Percentiles rank a stretch among this genome's conserved stretches.
These are phyloP conservation scores for Serinus canaria DNA, from an alignment of 2,113 vertebrate genomes.

Conservation along the genomic window DNA sequence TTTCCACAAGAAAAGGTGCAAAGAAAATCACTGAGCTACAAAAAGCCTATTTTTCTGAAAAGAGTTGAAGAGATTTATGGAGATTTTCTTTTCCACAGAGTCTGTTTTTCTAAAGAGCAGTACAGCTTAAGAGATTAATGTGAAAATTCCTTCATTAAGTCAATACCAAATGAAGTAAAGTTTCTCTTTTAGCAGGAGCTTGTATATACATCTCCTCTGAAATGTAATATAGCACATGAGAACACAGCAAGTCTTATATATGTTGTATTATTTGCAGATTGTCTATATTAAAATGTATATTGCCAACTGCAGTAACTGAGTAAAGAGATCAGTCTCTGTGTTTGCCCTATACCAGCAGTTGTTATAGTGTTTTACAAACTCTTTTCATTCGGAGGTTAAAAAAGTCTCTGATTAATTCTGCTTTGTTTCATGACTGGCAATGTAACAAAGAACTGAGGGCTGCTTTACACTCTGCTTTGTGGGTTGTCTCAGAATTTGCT, in stretches of 20 bases:
- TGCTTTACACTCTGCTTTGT: not conserved
- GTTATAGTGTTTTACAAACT: not conserved
- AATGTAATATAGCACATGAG: not conserved
- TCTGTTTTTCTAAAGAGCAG: slow-evolving; percentile 47
- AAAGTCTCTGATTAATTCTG: not conserved
- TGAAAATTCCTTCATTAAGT: slow-evolving; percentile 62
- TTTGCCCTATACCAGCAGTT: not conserved
- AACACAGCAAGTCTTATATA: not conserved
- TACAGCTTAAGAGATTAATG: slow-evolving; percentile 56
- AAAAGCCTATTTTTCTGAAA: slow-evolving; percentile 42
- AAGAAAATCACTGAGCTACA: slow-evolving; percentile 38
- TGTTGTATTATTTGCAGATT: not conserved
- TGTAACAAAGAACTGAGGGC: not conserved
- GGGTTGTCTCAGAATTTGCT: not conserved
- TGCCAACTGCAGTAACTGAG: not conserved
- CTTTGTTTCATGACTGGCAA: not conserved
- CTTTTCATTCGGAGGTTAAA: not conserved
- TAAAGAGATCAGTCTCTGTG: not conserved
- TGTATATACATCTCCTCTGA: not conserved
- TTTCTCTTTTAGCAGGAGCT: slow-evolving; percentile 6
- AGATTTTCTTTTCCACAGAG: slow-evolving; percentile 46
- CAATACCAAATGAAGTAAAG: slow-evolving; percentile 31
- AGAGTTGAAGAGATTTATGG: slow-evolving; percentile 31
- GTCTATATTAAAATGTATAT: not conserved
- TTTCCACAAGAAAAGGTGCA: slow-evolving; percentile 62